These are phyloP conservation scores for Coecobrya sp. DNA, from an alignment of 2,888 invertebrate species.

Conservation along the genomic window DNA sequence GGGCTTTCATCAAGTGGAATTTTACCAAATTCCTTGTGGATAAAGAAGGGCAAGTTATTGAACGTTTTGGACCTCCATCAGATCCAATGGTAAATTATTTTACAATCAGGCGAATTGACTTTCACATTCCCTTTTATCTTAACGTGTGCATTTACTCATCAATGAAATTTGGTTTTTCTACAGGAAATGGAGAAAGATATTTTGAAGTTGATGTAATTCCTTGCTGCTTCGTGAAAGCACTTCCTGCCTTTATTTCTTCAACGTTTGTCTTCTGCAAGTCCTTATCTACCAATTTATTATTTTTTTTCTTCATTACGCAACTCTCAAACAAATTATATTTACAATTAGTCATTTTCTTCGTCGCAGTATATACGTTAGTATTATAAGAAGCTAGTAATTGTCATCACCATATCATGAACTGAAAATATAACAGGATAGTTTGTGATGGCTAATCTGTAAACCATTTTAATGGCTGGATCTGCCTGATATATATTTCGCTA, in stretches of 20 bases:
- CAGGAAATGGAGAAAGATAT: conserved; percentile 84
- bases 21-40: no score
- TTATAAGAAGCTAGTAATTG: background rate
- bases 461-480: conserved; percentile 69
- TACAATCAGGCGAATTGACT: background rate
- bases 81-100: conserved; percentile 87
- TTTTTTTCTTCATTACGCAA: no score
- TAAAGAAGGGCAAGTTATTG: no score
- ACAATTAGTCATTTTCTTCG: background rate
- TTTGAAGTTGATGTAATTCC: conserved; percentile 69
- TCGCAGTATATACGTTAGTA: background rate
- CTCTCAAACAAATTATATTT: background rate
- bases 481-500: conserved; percentile 68
- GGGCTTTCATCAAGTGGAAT: conserved; percentile 91
- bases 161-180: conserved; percentile 21
- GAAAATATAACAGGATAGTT: conserved; percentile 35
- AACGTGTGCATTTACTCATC: no score
- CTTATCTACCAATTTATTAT: background rate
- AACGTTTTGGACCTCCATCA: conserved; percentile 89
- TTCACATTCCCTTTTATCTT: background rate
- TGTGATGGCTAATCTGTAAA: conserved; percentile 77
- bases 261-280: background rate
- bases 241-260: background rate
- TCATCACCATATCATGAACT: background rate
- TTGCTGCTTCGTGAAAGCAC: conserved; percentile 4